These are phyloP conservation scores for Hepsetus odoe DNA, from an alignment of 2,113 vertebrate genomes.

Conservation along the genomic window DNA sequence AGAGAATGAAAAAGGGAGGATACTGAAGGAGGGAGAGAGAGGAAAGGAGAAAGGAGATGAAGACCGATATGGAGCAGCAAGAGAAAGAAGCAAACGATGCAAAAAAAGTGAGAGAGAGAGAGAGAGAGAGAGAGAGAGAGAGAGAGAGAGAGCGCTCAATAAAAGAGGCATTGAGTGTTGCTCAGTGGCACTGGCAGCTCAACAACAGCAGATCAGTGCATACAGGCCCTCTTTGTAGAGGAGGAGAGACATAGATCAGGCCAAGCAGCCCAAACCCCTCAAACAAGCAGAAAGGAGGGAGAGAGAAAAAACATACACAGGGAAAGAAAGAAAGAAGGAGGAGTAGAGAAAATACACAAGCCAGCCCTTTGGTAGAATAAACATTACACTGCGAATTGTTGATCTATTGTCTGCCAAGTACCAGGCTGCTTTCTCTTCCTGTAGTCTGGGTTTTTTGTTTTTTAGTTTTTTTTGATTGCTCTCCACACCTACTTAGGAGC, in stretches of 20 bases:
- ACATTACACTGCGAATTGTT: conserved; percentile 65
- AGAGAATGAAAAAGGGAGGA: background rate
- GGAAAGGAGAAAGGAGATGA: background rate
- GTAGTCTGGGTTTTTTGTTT: conserved; percentile 44
- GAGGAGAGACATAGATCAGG: conserved; percentile 40
- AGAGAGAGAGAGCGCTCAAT: conserved; percentile 12
- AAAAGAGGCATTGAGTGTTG: conserved; percentile 14
- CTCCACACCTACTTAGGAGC: conserved; percentile 55
- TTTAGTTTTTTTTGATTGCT: background rate
- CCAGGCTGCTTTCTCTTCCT: conserved; percentile 59
- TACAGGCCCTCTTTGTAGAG: conserved; percentile 21
- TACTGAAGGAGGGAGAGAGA: background rate
- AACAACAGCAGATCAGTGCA: conserved; percentile 22
- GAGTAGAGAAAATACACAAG: conserved; percentile 63
- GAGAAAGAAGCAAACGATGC: background rate
- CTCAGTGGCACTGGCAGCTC: conserved; percentile 42
- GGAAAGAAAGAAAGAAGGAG: conserved; percentile 13
- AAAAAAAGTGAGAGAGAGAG: background rate
- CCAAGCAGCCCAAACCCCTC: conserved; percentile 50
- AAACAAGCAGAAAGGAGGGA: background rate
- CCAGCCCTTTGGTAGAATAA: conserved; percentile 64
- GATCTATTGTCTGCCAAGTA: conserved; percentile 64
- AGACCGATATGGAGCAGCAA: background rate
- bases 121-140: background rate
- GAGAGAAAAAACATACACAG: background rate